A percentile compares a stretch with the other conserved stretches of the same genome.
These are phyloP conservation scores for Mohoua ochrocephala DNA, from an alignment of 2,113 vertebrate species.

Conservation along the genomic window DNA sequence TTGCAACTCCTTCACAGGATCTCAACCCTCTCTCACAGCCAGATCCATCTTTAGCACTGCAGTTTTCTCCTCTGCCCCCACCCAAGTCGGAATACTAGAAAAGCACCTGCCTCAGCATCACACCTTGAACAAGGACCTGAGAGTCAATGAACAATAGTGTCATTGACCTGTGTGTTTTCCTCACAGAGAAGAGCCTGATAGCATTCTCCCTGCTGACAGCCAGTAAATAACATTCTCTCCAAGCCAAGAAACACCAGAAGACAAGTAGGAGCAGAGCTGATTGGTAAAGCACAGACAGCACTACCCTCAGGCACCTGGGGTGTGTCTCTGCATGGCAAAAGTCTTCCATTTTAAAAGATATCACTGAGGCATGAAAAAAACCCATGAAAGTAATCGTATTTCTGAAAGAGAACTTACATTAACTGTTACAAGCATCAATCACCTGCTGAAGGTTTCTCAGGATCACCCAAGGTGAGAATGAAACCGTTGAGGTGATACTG, in stretches of 20 bases:
- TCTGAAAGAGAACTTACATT: conserved; percentile 39
- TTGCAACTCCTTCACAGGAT: not conserved
- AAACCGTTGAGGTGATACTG: conserved; percentile 26
- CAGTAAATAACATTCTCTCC: not conserved
- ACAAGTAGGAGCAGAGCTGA: not conserved
- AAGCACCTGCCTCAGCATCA: not conserved
- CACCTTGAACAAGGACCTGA: not conserved
- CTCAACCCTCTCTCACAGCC: not conserved
- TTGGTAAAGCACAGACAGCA: not conserved
- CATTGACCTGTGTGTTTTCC: not conserved
- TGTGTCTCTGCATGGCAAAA: not conserved
- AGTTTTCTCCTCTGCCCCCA: not conserved
- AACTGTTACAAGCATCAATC: conserved; percentile 14
- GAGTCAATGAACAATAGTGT: not conserved
- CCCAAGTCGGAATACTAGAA: not conserved
- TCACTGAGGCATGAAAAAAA: not conserved
- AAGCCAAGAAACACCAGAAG: not conserved
- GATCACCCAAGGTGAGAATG: conserved; percentile 48
- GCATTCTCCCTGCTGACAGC: not conserved
- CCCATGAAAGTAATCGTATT: not conserved
- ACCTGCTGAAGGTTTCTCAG: conserved; percentile 45
- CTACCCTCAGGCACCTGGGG: not conserved
- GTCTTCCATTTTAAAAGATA: not conserved
- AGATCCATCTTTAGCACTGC: not conserved
- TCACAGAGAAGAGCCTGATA: not conserved